phyloP scores from a whole-genome alignment of 2,888 invertebrate species.

The Amphiduros pacificus region DNA sequence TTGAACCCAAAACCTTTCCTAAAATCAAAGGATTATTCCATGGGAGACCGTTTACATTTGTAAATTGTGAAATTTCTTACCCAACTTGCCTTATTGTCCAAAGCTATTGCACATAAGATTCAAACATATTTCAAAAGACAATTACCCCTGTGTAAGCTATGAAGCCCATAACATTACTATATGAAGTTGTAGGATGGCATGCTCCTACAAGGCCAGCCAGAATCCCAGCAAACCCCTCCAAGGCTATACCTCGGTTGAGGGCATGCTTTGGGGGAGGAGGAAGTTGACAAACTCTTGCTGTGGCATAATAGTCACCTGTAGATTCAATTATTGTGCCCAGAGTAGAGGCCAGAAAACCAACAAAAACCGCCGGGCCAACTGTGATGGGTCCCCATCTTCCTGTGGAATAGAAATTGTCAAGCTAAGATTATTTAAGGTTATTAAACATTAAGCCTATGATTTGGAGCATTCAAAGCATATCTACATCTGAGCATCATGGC shows the following conservation, averaged over 20 bases:
- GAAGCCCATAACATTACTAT: slow-evolving; percentile 15
- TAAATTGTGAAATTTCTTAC: too few species aligned
- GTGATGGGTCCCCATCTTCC: slow-evolving; percentile 3
- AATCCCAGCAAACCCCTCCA: slow-evolving; percentile 8
- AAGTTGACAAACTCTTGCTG: background rate
- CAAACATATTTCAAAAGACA: too few species aligned
- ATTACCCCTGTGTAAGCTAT: slow-evolving; percentile 14
- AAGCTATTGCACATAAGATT: too few species aligned
- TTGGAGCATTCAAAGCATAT: too few species aligned
- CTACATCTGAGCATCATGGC: too few species aligned
- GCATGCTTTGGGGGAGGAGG: slow-evolving; percentile 3
- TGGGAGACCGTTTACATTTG: too few species aligned
- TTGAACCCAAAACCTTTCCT: too few species aligned
- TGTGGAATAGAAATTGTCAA: background rate
- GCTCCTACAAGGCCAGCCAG: slow-evolving; percentile 11
- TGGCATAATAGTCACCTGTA: slow-evolving; percentile 11
- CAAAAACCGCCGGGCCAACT: background rate
- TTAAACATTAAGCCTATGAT: too few species aligned
- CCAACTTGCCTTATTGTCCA: too few species aligned
- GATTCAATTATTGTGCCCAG: slow-evolving; percentile 5
- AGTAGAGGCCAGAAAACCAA: background rate
- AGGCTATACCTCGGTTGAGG: slow-evolving; percentile 8
- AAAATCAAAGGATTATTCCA: too few species aligned
- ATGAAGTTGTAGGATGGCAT: slow-evolving; percentile 11
- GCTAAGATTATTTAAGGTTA: too few species aligned